Evolutionary conservation across 2,888 invertebrate species (phyloP), one percentile per base, ranked within the genome.

Genomic region (Eristalis pertinax): DNA sequence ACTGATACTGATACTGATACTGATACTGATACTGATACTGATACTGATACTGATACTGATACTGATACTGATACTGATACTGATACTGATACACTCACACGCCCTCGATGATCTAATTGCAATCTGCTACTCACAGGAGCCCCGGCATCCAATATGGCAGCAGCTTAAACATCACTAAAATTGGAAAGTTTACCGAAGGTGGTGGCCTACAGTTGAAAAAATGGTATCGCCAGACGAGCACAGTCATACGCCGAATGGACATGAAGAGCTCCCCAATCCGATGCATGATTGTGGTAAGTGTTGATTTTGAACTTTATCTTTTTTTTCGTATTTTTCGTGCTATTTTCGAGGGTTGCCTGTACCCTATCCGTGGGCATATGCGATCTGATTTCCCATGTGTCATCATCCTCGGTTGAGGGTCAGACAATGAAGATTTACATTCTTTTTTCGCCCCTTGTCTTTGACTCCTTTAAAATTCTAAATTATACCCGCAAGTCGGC

Each of bases 81-180:
- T 26, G 26, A 26, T 1, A 26, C 26, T 26, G 26, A 26, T 1
- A 26, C 7, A 5, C 8, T 32, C 7, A 32, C 32, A 32, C 5
- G 32, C 32, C 35, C 11, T 38, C 4, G 43, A 7, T 5, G 24
- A 32, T 19, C 11, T 63, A 50, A 50, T 50, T 19, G 19, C 8
- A 19, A 19, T 50, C 19, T 50, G 22, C 35, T 22, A 60, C 67
- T 26, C 32, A 76, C 38, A 93, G 93, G 91, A 95, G 94, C 90
- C 95, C 95, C 1, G 95, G 95, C 0, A 93, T 92, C 83, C 92
- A 93, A 78, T 94, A 93, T 83, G 93, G 94, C 35, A 95, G 95
- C 1, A 91, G 90, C 81, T 92, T 95, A 74, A 93, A 93, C 89
- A 90, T 94, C 5, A 92, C 91, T 50, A 89, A 93, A 89, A 91